Conservation (phyloP, 30 jellyfish, hydroid and myxozoan genomes). For the Chrysaora quinquecirrha region DNA sequence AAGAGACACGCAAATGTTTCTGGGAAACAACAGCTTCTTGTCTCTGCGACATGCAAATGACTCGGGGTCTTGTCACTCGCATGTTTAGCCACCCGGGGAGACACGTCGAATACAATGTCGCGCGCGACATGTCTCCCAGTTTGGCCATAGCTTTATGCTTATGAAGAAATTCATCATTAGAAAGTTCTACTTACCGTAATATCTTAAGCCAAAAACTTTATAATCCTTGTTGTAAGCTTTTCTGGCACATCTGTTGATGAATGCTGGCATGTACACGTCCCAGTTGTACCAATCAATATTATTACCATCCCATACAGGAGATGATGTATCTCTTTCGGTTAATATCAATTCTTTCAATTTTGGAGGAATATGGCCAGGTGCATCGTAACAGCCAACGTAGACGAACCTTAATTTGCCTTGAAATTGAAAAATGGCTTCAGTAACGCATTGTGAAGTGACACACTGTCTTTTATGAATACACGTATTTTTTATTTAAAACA, state of each 20-base stretch:
- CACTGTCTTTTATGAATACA: background rate
- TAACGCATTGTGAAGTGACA: background rate
- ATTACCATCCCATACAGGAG: conserved; percentile 46
- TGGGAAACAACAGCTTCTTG: no score
- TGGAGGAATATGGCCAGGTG: background rate
- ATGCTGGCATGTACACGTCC: conserved; percentile 19
- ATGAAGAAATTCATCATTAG: background rate
- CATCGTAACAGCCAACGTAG: conserved; percentile 32
- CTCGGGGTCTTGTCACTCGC: background rate
- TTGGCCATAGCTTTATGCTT: background rate
- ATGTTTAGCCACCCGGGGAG: background rate
- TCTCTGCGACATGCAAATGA: background rate
- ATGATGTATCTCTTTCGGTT: conserved; percentile 44
- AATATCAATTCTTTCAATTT: conserved; percentile 7
- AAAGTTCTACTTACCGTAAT: conserved; percentile 27
- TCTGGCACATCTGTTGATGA: conserved; percentile 41
- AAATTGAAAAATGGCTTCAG: background rate
- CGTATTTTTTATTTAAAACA: background rate
- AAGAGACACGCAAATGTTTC: no score
- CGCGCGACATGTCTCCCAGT: background rate
- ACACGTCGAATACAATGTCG: no score
- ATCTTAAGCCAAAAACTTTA: conserved; percentile 50
- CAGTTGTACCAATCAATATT: conserved; percentile 48
- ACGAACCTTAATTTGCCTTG: conserved; percentile 28
- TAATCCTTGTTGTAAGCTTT: background rate